These are phyloP conservation scores for Papilio glaucus DNA, from an alignment of 1,140 invertebrate genomes.

Conservation along the genomic window DNA sequence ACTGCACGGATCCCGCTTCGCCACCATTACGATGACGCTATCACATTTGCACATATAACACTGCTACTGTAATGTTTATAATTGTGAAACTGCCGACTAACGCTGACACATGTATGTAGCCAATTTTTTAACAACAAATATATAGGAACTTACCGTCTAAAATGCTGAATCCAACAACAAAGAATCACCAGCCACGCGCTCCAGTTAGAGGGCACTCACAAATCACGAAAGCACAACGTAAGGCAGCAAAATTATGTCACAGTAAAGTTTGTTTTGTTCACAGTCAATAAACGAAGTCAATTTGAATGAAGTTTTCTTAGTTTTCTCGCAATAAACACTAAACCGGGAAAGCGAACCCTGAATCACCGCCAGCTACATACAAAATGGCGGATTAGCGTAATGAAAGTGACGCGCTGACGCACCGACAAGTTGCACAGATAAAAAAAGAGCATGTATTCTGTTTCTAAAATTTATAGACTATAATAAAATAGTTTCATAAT, in stretches of 20 bases:
- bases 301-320: constrained; percentile 70
- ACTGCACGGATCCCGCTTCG: constrained; percentile 64
- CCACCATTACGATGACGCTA: constrained; percentile 67
- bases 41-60: constrained; percentile 53
- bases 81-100: constrained; percentile 39
- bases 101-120: constrained; percentile 9
- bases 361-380: constrained; percentile 82
- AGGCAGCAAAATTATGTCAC: constrained; percentile 67
- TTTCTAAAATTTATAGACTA: constrained; percentile 31
- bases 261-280: constrained; percentile 62
- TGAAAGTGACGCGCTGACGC: constrained; percentile 82
- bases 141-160: constrained; percentile 73
- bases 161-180: constrained; percentile 81
- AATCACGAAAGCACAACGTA: constrained; percentile 78
- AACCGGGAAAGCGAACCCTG: constrained; percentile 75
- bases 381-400: constrained; percentile 83
- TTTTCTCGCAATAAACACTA: constrained; percentile 76
- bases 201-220: constrained; percentile 80
- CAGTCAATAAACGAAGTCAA: constrained; percentile 61
- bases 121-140: constrained; percentile 46
- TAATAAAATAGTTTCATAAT: background rate
- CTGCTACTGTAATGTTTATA: constrained; percentile 32
- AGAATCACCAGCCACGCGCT: constrained; percentile 82
- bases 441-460: constrained; percentile 39
- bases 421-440: constrained; percentile 66